phyloP scores from a whole-genome alignment of 2,888 invertebrate genomes.

The Nineta flava region DNA sequence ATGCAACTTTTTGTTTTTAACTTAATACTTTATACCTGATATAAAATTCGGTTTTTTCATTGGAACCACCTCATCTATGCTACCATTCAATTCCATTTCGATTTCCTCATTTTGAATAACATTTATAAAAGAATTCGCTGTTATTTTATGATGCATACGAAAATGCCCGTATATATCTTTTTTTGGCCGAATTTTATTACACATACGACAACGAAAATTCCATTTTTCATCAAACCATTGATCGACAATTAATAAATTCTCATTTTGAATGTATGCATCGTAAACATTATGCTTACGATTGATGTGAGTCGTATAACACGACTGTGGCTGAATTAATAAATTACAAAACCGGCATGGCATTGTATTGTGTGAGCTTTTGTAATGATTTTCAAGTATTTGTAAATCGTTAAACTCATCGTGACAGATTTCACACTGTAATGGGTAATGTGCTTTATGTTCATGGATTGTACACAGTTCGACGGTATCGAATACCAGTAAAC shows the following conservation, averaged over 20 bases:
- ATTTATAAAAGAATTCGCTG: not conserved
- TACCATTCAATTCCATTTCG: not conserved
- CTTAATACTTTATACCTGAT: too few species aligned
- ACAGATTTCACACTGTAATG: conserved; percentile 2
- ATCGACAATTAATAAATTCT: conserved; percentile 1
- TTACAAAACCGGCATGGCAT: conserved; percentile 4
- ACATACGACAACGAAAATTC: conserved; percentile 3
- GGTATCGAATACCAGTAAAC: conserved; percentile 7
- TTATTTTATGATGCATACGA: conserved; percentile 5
- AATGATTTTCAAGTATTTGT: not conserved
- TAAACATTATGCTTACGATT: conserved; percentile 3
- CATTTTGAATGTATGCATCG: conserved; percentile 1
- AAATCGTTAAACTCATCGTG: not conserved
- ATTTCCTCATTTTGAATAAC: not conserved
- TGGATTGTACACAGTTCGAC: not conserved
- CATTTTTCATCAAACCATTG: conserved; percentile 2
- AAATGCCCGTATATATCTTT: conserved; percentile 4
- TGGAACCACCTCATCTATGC: conserved; percentile 1
- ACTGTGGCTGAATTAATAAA: conserved; percentile 2
- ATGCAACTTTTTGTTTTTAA: too few species aligned
- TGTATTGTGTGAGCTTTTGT: conserved; percentile 1
- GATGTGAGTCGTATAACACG: conserved; percentile 2
- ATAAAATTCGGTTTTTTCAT: not conserved
- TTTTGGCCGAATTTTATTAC: conserved; percentile 2
- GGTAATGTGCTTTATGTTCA: conserved; percentile 2